Base-by-base conservation (phyloP, 2,888 invertebrate species). In the Dicyrtomina minuta region DNA sequence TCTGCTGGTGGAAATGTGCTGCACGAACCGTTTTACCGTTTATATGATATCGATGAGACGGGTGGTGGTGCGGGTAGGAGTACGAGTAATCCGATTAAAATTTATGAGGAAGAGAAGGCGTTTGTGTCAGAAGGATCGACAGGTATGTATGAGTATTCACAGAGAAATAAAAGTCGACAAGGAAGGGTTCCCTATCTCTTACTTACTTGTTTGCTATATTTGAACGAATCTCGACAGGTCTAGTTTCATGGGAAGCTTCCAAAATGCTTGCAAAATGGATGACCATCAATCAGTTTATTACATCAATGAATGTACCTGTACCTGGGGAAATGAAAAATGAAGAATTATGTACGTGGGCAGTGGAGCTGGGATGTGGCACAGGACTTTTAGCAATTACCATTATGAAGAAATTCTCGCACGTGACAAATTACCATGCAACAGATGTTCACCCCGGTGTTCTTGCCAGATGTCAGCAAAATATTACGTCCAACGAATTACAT, bases 51-150 rank as follows among this genome's bases (percentile, higher is more conserved):
- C 1, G 60, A 10, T 17, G 49, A 27, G 12, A 22, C 12, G 2
- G 26, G 27, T 33, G 64, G 20, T 17, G 39, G 15, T n/a, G 33
- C 33, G 33, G n/a, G n/a, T 43, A 10, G 15, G 10, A 17, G 15
- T 33, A 13, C 1, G 2, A n/a, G 15, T 20, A 39, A 41, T 6
- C 67, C 59, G 24, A 46, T 68, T 22, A 68, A 68, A 39, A 68
- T 68, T 43, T 68, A 55, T 62, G 68, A 68, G 62, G 68, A 68
- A 20, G 60, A 55, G 22, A 62, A 53, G 22, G 53, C 68, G 26
- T 68, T 68, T 51, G 68, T 68, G 24, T 49, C 55, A 20, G 61
- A 68, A 1, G 68, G 68, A 5, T 68, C 68, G 6, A 68, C 68
- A 4, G 68, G 68, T 39, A n/a, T n/a, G n/a, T n/a, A n/a, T n/a